These are phyloP conservation scores for Drosophila kepulauana DNA, from an alignment of 1,140 invertebrate species.

Conservation along the genomic window DNA sequence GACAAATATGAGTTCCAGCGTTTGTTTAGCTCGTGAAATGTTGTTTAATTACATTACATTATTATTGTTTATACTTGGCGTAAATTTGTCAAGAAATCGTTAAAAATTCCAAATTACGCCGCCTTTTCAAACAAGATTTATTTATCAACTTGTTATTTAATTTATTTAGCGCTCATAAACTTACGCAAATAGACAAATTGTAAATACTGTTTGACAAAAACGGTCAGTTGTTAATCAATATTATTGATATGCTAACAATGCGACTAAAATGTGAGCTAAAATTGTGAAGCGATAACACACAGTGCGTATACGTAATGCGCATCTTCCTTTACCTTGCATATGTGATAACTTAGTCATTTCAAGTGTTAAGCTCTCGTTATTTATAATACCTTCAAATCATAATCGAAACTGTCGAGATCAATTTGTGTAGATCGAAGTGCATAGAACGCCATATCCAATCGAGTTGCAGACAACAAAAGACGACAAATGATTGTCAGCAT, in stretches of 20 bases:
- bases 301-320: slow-evolving; percentile 4
- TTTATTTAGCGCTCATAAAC: neutral
- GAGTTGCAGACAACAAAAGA: slow-evolving; percentile 3
- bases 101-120: neutral
- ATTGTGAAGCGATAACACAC: neutral
- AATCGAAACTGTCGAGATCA: slow-evolving; percentile 38
- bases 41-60: slow-evolving; percentile 7
- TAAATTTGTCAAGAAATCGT: neutral
- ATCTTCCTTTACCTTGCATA: neutral
- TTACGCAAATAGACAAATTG: neutral
- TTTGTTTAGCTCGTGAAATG: neutral
- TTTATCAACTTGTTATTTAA: neutral
- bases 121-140: neutral
- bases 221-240: neutral
- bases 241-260: neutral
- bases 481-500: slow-evolving; percentile 32
- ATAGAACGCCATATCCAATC: slow-evolving; percentile 18
- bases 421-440: slow-evolving; percentile 25
- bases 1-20: slow-evolving; percentile 10
- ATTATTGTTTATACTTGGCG: slow-evolving; percentile 6
- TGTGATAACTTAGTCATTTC: slow-evolving; percentile 24
- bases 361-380: slow-evolving; percentile 9
- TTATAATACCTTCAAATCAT: slow-evolving; percentile 44
- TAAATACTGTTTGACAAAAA: neutral
- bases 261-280: neutral